Evolutionary conservation across 2,888 invertebrate genomes (phyloP).

Genomic region (Serripes groenlandicus): DNA sequence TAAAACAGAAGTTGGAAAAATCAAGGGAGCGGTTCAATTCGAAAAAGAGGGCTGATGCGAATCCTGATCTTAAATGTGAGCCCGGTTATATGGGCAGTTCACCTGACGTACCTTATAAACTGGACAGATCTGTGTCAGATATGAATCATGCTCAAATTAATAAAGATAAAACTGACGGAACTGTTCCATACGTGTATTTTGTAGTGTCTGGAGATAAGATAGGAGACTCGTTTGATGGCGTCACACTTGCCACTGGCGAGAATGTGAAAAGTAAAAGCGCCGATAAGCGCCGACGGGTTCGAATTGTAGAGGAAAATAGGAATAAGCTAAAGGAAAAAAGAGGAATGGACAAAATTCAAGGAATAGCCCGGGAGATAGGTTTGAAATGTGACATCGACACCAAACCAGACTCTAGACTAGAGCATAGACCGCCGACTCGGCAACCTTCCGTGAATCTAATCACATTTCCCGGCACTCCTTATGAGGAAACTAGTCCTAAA

Average conservation of each 20-base stretch:
- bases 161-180: constrained; percentile 28
- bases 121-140: constrained; percentile 53
- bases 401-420: constrained; percentile 12
- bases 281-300: constrained; percentile 46
- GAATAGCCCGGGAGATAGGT: constrained; percentile 63
- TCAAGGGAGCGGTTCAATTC: constrained; percentile 67
- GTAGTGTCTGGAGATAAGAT: constrained; percentile 67
- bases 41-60: constrained; percentile 22
- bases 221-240: constrained; percentile 25
- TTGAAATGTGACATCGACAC: constrained; percentile 45
- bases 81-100: constrained; percentile 22
- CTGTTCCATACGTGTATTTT: constrained; percentile 69
- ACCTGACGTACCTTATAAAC: constrained; percentile 21
- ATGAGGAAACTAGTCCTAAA: constrained; percentile 8
- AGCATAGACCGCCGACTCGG: background rate
- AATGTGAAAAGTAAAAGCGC: constrained; percentile 47
- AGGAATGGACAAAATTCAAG: constrained; percentile 43
- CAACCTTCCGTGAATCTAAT: constrained; percentile 53
- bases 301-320: constrained; percentile 48
- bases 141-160: constrained; percentile 6
- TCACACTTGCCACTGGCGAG: constrained; percentile 24
- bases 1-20: constrained; percentile 69
- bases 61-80: constrained; percentile 36
- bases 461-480: constrained; percentile 39
- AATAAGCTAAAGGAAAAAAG: constrained; percentile 33